Conservation (phyloP, 2,888 invertebrate species). For the Meiosimyza platycephala region DNA sequence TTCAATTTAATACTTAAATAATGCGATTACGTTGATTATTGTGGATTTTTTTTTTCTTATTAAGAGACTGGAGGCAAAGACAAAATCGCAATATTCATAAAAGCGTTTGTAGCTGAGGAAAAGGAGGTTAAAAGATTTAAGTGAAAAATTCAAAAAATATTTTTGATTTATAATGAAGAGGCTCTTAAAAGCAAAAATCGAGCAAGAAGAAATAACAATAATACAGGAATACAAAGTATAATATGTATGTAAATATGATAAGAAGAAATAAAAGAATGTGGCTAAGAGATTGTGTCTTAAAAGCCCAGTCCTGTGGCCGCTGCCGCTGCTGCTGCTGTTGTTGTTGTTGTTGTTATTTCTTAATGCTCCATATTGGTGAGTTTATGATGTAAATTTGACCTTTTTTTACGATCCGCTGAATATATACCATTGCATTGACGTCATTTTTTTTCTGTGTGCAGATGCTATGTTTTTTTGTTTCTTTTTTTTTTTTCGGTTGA, state of each 20-base stretch:
- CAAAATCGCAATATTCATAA: neutral
- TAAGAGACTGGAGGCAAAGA: constrained; percentile 18
- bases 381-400: too few species aligned
- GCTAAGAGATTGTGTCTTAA: too few species aligned
- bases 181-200: too few species aligned
- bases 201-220: too few species aligned
- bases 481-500: constrained; percentile 40
- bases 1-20: constrained; percentile 44
- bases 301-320: too few species aligned
- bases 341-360: too few species aligned
- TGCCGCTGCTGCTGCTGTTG: too few species aligned
- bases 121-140: constrained; percentile 9
- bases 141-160: constrained; percentile 8
- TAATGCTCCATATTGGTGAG: too few species aligned
- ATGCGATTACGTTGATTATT: constrained; percentile 45
- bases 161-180: too few species aligned
- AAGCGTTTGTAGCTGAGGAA: neutral
- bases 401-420: too few species aligned
- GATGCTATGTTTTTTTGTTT: constrained; percentile 40
- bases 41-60: constrained; percentile 36
- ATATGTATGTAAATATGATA: neutral
- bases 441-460: constrained; percentile 6
- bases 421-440: too few species aligned
- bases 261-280: too few species aligned
- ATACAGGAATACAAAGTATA: neutral